Percentiles rank a stretch among this genome's conserved stretches.
phyloP scores from a whole-genome alignment of 2,888 invertebrate genomes.

The Macrophya annulata region DNA sequence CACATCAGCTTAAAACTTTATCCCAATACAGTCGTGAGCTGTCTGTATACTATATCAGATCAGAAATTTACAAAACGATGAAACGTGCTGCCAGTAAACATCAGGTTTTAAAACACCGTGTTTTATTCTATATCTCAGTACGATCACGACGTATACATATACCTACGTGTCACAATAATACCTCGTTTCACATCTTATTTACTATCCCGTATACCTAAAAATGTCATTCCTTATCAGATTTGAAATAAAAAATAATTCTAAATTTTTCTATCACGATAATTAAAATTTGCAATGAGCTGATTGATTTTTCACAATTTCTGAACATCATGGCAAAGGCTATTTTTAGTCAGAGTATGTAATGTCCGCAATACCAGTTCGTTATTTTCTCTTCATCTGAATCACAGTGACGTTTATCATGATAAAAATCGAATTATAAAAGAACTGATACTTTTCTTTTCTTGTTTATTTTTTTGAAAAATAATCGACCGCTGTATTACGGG shows the following conservation, averaged over 20 bases:
- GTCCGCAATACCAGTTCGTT: neutral
- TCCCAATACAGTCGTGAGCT: constrained; percentile 35
- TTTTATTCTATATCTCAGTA: neutral
- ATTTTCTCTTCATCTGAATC: neutral
- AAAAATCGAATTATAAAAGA: neutral
- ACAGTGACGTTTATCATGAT: neutral
- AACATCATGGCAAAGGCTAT: neutral
- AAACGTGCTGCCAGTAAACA: neutral
- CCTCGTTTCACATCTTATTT: neutral
- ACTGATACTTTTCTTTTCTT: neutral
- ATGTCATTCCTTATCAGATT: no score
- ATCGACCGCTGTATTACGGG: neutral
- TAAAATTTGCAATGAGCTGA: neutral
- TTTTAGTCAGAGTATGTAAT: no score
- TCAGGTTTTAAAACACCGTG: neutral
- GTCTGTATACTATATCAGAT: constrained; percentile 1
- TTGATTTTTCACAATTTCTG: neutral
- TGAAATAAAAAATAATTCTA: no score
- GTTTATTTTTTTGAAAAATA: neutral
- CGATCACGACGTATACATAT: neutral
- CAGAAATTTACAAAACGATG: neutral
- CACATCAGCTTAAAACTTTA: constrained; percentile 30
- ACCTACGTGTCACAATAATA: neutral
- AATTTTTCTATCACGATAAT: neutral
- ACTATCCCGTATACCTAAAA: neutral